Percentiles rank a stretch among this genome's conserved stretches.
Conservation (phyloP, 30 jellyfish, hydroid and myxozoan genomes). For the Clytia hemisphaerica region DNA sequence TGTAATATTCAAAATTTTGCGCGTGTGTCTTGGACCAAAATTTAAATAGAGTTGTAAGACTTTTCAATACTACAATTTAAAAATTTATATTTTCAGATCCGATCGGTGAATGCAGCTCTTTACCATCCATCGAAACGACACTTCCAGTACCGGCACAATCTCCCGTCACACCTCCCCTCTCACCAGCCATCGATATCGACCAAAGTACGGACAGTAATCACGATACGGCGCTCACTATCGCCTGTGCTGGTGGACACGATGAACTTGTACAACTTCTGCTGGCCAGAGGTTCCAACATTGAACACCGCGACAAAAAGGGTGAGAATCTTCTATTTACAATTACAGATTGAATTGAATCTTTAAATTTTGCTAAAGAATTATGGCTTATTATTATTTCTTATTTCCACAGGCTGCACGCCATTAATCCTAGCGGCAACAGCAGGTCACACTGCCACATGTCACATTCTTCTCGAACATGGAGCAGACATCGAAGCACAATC, state of each 20-base stretch:
- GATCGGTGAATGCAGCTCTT: slow-evolving; percentile 94
- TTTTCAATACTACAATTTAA: too few species aligned
- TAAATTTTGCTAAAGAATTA: neutral
- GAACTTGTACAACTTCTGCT: slow-evolving; percentile 87
- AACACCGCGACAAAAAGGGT: slow-evolving; percentile 97
- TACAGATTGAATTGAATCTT: neutral
- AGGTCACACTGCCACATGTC: slow-evolving; percentile 93
- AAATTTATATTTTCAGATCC: slow-evolving; percentile 64
- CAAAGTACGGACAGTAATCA: slow-evolving; percentile 97
- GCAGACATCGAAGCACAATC: slow-evolving; percentile 97
- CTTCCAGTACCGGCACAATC: slow-evolving; percentile 54
- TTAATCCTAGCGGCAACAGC: slow-evolving; percentile 98
- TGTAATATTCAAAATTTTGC: too few species aligned
- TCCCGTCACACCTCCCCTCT: slow-evolving; percentile 79
- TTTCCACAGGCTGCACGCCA: slow-evolving; percentile 87
- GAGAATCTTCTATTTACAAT: neutral
- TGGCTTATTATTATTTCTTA: neutral
- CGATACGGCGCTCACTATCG: slow-evolving; percentile 93
- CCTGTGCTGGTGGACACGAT: slow-evolving; percentile 99
- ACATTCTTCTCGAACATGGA: slow-evolving; percentile 74
- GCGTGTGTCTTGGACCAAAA: too few species aligned
- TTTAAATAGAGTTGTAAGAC: too few species aligned
- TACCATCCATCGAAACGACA: slow-evolving; percentile 26
- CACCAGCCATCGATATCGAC: slow-evolving; percentile 74
- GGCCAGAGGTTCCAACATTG: slow-evolving; percentile 87